Evolutionary conservation across 2,888 invertebrate genomes (phyloP), one percentile per base, ranked within the genome.

Genomic region (Volucella zonaria): DNA sequence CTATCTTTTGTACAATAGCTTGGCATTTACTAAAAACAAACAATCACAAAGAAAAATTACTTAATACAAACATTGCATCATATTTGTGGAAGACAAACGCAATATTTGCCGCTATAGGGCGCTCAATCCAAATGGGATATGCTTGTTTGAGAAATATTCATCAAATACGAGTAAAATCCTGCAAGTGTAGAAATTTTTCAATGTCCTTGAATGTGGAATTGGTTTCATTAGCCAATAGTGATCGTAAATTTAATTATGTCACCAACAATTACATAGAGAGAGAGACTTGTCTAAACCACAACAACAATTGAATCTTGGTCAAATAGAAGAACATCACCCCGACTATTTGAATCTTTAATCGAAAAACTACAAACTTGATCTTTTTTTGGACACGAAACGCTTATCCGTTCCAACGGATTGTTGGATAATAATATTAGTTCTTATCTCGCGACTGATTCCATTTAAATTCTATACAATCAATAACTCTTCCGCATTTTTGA

Each of bases 231-330:
- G 31, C 40, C 45, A 70, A 62, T 42, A 59, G 31, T 47, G 70
- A 70, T 59, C 58, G 59, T 58, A 45, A 74, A 51, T 74, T 56
- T 38, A 64, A 73, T 82, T 82, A 82, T 82, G 73, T 82, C 77
- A 82, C 62, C 62, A 40, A 15, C 31, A 66, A 52, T 38, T 9
- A 23, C 40, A 66, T 73, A 66, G 71, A 71, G 66, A 71, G 66
- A 61, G 59, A 51, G 31, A 66, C 51, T 56, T 42, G 15, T 38
- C 49, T 6, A 59, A 40, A 14, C 18, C 47, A 49, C 43, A n/a
- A 31, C 31, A 59, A 42, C 42, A 51, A 59, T 47, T 12, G 64
- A 71, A 42, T 45, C 11, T 14, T 45, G 70, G 54, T 77, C 82
- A 62, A 82, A 73, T 49, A 54, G 71, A 77, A 82, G 54, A 59